Evolutionary conservation across 1,140 invertebrate genomes (phyloP).

Genomic region (Nomia melanderi): DNA sequence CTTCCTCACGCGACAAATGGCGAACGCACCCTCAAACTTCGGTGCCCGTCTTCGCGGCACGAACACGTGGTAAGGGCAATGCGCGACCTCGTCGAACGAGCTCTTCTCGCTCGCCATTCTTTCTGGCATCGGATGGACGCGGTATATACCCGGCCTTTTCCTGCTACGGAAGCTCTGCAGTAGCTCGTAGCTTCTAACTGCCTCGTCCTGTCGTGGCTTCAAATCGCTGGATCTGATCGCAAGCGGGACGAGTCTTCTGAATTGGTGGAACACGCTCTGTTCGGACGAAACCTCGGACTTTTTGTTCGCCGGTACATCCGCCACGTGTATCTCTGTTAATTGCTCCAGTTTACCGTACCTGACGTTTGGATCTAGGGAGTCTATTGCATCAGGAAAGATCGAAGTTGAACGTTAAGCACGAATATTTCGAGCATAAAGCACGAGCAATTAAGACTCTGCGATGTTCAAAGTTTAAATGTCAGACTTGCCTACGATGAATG

Average conservation of each 20-base stretch:
- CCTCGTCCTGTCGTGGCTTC: background rate
- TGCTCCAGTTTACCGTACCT: constrained; percentile 70
- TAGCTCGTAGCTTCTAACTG: constrained; percentile 20
- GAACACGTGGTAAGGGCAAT: constrained; percentile 57
- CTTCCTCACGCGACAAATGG: constrained; percentile 63
- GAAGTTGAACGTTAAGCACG: background rate
- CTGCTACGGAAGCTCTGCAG: constrained; percentile 35
- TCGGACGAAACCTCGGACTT: background rate
- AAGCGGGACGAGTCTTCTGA: constrained; percentile 22
- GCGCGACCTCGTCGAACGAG: constrained; percentile 7
- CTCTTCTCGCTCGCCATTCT: background rate
- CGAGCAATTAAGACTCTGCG: no score
- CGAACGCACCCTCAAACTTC: background rate
- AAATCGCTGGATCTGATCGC: background rate
- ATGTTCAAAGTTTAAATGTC: background rate
- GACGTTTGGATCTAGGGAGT: constrained; percentile 62
- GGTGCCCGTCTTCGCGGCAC: constrained; percentile 41
- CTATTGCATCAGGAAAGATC: background rate
- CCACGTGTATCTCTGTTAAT: constrained; percentile 74
- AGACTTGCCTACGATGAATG: constrained; percentile 71
- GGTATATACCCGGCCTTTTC: constrained; percentile 36
- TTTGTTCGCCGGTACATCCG: constrained; percentile 15
- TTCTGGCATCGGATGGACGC: constrained; percentile 50
- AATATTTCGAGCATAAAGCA: no score
- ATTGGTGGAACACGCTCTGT: background rate